Evolutionary conservation across 2,888 invertebrate genomes (phyloP).

Genomic region (Arctia plantaginis): DNA sequence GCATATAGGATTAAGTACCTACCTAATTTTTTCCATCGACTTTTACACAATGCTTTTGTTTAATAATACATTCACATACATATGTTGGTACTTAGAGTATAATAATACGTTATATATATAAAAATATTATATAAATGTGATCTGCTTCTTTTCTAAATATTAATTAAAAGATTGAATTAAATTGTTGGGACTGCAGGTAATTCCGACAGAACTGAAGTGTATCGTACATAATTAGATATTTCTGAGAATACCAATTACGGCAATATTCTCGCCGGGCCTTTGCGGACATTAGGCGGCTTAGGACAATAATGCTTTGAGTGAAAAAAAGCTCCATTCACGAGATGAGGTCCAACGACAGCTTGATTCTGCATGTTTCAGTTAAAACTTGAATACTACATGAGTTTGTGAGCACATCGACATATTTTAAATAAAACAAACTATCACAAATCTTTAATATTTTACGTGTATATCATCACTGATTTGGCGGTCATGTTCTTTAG

Average conservation of each 20-base stretch:
- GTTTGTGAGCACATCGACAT: neutral
- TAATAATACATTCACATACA: neutral
- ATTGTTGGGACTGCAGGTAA: neutral
- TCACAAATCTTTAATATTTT: too few relatives aligned
- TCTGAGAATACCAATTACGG: conserved; percentile 55
- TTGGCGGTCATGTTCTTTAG: too few relatives aligned
- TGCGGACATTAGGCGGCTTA: conserved; percentile 45
- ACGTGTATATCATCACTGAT: too few relatives aligned
- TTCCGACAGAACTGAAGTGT: conserved; percentile 51
- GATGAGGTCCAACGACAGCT: conserved; percentile 47
- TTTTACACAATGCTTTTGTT: neutral
- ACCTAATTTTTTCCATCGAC: neutral
- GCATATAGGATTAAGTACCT: conserved; percentile 57
- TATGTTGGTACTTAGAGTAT: neutral
- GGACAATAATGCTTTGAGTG: conserved; percentile 60
- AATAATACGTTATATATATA: neutral
- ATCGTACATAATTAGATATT: conserved; percentile 61
- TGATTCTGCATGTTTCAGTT: conserved; percentile 18
- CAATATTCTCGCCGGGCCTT: conserved; percentile 46
- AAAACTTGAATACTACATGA: neutral
- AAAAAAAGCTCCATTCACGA: conserved; percentile 57
- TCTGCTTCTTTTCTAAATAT: neutral
- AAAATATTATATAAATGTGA: too few relatives aligned
- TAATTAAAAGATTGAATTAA: neutral
- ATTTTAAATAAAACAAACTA: too few relatives aligned